phyloP scores from a whole-genome alignment of 1,140 invertebrate species.

The Ruditapes philippinarum region DNA sequence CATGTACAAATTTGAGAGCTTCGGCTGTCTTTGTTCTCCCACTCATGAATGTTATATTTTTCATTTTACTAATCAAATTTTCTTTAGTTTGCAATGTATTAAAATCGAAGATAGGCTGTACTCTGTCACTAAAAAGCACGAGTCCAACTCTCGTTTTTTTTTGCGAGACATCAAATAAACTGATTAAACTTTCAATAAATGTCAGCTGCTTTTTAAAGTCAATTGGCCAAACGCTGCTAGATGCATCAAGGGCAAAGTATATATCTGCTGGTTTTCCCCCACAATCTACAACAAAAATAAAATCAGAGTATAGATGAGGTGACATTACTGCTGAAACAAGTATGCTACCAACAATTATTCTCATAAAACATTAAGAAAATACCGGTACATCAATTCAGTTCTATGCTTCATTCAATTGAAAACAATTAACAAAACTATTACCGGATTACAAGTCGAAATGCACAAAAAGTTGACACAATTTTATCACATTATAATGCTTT shows the following conservation, averaged over 20 bases:
- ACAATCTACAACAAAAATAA: conserved; percentile 75
- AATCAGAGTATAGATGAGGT: no score
- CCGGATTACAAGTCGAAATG: no score
- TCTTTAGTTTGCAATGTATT: conserved; percentile 70
- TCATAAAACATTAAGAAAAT: no score
- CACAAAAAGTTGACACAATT: no score
- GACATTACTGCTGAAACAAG: no score
- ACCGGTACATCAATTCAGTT: no score
- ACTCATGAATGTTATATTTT: conserved; percentile 73
- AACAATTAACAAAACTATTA: no score
- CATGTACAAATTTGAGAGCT: conserved; percentile 77
- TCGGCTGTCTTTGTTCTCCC: conserved; percentile 81
- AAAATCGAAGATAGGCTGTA: conserved; percentile 73
- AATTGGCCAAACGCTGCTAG: conserved; percentile 81
- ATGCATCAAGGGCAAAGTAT: conserved; percentile 83
- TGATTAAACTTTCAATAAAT: conserved; percentile 78
- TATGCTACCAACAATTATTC: no score
- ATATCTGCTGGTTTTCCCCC: conserved; percentile 82
- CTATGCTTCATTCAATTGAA: no score
- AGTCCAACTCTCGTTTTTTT: conserved; percentile 78
- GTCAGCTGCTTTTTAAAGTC: conserved; percentile 79
- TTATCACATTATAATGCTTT: no score
- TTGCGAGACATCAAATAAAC: conserved; percentile 73
- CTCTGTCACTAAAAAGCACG: conserved; percentile 77
- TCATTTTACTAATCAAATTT: conserved; percentile 70